Evolutionary conservation across 2,797 vertebrate species (phyloP).

Genomic region (Margarornis squamiger): DNA sequence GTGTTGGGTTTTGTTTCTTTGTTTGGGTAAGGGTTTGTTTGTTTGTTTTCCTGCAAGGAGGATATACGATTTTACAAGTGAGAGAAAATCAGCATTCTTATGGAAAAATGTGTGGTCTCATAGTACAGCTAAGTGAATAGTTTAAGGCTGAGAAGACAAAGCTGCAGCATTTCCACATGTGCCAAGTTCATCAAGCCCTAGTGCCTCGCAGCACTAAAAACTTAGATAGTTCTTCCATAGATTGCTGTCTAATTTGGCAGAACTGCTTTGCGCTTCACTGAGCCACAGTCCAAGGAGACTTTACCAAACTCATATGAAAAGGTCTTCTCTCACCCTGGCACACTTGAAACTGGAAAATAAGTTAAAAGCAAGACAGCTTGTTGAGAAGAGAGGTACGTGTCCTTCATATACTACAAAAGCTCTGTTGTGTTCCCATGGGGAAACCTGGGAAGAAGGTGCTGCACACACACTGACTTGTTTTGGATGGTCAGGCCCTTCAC

Average conservation of each 20-base stretch:
- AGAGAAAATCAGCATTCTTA: not conserved
- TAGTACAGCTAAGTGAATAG: not conserved
- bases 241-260: not conserved
- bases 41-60: not conserved
- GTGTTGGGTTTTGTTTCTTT: not conserved
- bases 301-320: not conserved
- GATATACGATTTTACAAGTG: not conserved
- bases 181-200: not conserved
- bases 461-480: not conserved
- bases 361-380: not conserved
- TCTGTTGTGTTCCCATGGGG: too few relatives aligned
- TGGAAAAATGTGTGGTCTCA: not conserved
- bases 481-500: not conserved
- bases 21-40: not conserved
- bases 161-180: not conserved
- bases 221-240: not conserved
- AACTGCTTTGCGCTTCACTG: not conserved
- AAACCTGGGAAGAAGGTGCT: not conserved
- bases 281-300: not conserved
- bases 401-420: not conserved
- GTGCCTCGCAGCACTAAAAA: not conserved
- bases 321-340: not conserved
- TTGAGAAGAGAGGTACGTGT: fast-evolving
- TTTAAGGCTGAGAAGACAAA: not conserved
- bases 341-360: not conserved